Evolutionary conservation across 2,113 vertebrate genomes (phyloP).

Genomic region (Atlantisia rogersi): DNA sequence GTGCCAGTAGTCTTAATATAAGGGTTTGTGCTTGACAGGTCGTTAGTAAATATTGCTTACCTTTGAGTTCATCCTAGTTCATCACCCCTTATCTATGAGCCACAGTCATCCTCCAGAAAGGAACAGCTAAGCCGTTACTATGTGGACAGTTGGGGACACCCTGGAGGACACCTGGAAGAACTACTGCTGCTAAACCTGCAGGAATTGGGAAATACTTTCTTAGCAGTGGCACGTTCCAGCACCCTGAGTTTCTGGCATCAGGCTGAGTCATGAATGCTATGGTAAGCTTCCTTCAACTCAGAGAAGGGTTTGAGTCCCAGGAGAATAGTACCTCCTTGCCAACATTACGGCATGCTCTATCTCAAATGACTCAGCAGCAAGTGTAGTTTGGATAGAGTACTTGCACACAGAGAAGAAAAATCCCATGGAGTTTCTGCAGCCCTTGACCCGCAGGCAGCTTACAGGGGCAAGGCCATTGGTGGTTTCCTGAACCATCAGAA

Average conservation of each 20-base stretch:
- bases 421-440: neutral
- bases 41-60: neutral
- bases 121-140: neutral
- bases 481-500: neutral
- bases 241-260: neutral
- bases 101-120: neutral
- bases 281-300: neutral
- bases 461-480: neutral
- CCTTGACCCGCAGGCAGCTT: neutral
- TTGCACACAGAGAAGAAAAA: neutral
- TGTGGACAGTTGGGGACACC: neutral
- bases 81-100: too few species aligned
- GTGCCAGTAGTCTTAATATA: neutral
- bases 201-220: neutral
- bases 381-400: neutral
- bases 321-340: neutral
- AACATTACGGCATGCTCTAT: neutral
- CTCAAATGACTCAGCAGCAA: neutral
- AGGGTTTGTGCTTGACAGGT: neutral
- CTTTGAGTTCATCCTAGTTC: neutral
- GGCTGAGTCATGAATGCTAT: neutral
- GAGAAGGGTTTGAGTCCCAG: neutral
- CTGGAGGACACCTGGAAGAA: neutral
- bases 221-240: neutral
- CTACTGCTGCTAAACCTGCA: neutral